Conservation (phyloP, 2,888 invertebrate species). For the Lomographa bimaculata region DNA sequence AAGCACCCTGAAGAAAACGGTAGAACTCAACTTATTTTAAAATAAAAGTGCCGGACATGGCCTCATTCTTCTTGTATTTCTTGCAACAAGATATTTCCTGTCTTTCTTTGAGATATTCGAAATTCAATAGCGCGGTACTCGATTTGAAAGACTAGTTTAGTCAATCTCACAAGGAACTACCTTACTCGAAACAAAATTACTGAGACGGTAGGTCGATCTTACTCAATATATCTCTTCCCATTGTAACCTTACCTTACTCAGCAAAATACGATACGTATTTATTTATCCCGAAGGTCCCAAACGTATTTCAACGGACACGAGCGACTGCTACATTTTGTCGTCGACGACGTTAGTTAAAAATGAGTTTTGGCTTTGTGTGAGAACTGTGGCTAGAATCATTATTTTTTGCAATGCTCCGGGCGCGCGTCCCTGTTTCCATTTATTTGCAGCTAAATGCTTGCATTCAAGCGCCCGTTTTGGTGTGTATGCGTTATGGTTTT, state of each 20-base stretch:
- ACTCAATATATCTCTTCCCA: constrained; percentile 21
- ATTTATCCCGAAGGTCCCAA: constrained; percentile 24
- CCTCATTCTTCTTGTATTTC: too few species aligned
- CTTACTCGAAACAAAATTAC: constrained; percentile 18
- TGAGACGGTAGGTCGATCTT: constrained; percentile 12
- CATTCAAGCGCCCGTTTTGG: constrained; percentile 52
- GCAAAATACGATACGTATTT: constrained; percentile 24
- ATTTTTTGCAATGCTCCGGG: constrained; percentile 54
- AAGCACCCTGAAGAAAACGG: too few species aligned
- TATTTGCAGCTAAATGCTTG: constrained; percentile 59
- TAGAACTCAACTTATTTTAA: too few species aligned
- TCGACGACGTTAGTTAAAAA: constrained; percentile 51
- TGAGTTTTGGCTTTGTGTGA: constrained; percentile 55
- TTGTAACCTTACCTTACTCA: constrained; percentile 22
- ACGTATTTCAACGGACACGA: constrained; percentile 30
- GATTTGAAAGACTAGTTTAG: constrained; percentile 4
- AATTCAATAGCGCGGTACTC: too few species aligned
- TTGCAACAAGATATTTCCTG: too few species aligned
- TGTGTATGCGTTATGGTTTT: constrained; percentile 44
- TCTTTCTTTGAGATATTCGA: too few species aligned
- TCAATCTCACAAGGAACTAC: background rate
- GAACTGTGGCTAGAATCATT: constrained; percentile 57
- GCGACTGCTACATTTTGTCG: constrained; percentile 46
- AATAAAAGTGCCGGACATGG: too few species aligned
- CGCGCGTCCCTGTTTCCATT: constrained; percentile 53